Conservation (phyloP, 2,113 vertebrate genomes). For the Castor canadensis region DNA sequence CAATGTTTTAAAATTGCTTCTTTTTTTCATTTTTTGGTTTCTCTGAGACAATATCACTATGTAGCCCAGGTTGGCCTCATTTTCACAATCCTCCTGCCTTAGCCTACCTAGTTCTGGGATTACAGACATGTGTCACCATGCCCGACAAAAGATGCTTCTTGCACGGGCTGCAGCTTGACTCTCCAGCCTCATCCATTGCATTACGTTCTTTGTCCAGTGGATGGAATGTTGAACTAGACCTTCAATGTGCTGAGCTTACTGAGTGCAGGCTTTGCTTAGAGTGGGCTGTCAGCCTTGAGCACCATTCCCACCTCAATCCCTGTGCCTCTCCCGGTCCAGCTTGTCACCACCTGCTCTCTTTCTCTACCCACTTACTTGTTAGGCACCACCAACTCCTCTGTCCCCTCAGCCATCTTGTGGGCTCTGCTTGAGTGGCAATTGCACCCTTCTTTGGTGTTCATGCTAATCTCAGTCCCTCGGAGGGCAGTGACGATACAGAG, state of each 20-base stretch:
- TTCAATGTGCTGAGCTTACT: accelerated
- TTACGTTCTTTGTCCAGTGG: not conserved
- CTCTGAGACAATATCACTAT: not conserved
- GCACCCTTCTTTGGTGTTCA: not conserved
- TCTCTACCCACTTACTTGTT: no score
- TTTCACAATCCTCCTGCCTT: not conserved
- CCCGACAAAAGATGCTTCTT: not conserved
- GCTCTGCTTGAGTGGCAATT: not conserved
- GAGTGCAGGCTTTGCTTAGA: not conserved
- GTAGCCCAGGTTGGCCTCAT: not conserved
- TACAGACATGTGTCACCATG: no score
- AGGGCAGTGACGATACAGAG: not conserved
- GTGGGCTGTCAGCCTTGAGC: no score
- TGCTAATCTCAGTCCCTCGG: not conserved
- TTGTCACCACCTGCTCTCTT: not conserved
- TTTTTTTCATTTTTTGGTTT: no score
- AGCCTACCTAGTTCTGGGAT: not conserved
- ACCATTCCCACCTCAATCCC: not conserved
- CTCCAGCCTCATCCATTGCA: not conserved
- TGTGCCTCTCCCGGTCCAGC: no score
- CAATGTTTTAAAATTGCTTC: not conserved
- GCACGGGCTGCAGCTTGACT: not conserved
- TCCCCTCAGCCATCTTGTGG: not conserved
- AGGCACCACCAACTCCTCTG: not conserved
- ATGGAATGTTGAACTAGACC: accelerated